These are phyloP conservation scores for Garrulus glandarius DNA, from an alignment of 2,797 vertebrate genomes.

Conservation along the genomic window DNA sequence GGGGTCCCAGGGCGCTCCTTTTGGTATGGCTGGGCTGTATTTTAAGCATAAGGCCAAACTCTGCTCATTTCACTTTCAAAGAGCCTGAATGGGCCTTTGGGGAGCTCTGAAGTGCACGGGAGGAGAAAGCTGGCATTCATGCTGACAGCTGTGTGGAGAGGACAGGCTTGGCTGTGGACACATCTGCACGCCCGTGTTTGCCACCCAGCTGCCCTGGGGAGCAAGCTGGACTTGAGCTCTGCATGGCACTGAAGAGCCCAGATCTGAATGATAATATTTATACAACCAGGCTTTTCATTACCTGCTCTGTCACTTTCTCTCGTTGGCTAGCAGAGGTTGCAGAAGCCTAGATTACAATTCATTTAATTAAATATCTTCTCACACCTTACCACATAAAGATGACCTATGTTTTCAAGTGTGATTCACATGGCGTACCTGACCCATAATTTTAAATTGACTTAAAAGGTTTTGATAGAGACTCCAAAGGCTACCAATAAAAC, in stretches of 20 bases:
- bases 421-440: background rate
- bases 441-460: background rate
- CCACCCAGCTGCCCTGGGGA: background rate
- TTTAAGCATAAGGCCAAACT: background rate
- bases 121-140: background rate
- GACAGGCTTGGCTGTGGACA: background rate
- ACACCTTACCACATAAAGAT: background rate
- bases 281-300: background rate
- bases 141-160: background rate
- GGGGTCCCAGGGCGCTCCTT: background rate
- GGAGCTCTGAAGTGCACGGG: background rate
- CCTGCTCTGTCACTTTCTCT: background rate
- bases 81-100: background rate
- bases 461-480: background rate
- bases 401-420: background rate
- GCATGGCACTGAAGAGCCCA: rapidly evolving
- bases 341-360: background rate
- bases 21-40: background rate
- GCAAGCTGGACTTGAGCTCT: background rate
- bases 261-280: background rate
- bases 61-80: background rate
- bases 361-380: background rate
- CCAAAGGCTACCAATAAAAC: background rate
- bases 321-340: background rate
- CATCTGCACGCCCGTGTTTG: rapidly evolving